Percentiles rank a stretch among this genome's conserved stretches.
Evolutionary conservation across 1,140 invertebrate genomes (phyloP).

Genomic region (Psix sp.): DNA sequence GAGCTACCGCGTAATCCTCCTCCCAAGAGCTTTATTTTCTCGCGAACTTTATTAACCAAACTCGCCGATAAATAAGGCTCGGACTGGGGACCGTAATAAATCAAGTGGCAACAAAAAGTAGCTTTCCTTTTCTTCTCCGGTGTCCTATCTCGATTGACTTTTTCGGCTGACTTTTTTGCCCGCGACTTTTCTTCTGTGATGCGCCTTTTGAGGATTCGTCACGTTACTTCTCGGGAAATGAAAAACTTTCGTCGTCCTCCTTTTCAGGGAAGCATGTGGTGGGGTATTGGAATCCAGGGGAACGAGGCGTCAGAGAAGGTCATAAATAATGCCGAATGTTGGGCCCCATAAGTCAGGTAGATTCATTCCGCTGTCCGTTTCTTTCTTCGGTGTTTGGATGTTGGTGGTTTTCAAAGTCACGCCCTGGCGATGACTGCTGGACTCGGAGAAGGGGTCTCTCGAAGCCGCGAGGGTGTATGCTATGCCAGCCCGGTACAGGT

Average conservation of each 20-base stretch:
- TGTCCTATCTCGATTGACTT: not conserved
- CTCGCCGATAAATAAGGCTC: slow-evolving; percentile 31
- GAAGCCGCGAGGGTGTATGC: slow-evolving; percentile 52
- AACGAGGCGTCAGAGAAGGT: slow-evolving; percentile 21
- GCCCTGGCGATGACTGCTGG: slow-evolving; percentile 64
- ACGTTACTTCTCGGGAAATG: slow-evolving; percentile 54
- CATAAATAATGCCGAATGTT: slow-evolving; percentile 74
- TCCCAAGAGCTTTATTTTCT: slow-evolving; percentile 28
- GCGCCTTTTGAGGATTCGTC: slow-evolving; percentile 53
- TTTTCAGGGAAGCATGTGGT: not conserved
- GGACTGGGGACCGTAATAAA: slow-evolving; percentile 18
- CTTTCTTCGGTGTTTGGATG: slow-evolving; percentile 68
- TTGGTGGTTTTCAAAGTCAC: slow-evolving; percentile 75
- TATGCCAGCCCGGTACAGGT: slow-evolving; percentile 64
- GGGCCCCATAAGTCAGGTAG: slow-evolving; percentile 76
- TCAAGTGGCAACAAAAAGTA: slow-evolving; percentile 32
- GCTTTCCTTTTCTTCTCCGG: slow-evolving; percentile 26
- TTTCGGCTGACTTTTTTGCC: slow-evolving; percentile 21
- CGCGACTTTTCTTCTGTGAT: slow-evolving; percentile 34
- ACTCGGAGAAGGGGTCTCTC: slow-evolving; percentile 10
- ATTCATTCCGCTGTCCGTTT: slow-evolving; percentile 60
- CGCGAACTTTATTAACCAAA: slow-evolving; percentile 49
- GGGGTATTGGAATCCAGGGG: slow-evolving; percentile 24
- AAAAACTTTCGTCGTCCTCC: slow-evolving; percentile 48
- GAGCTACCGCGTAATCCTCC: slow-evolving; percentile 27